These are phyloP conservation scores for Notoglanidium macrostoma DNA, from an alignment of 2,797 vertebrate genomes.

Conservation along the genomic window DNA sequence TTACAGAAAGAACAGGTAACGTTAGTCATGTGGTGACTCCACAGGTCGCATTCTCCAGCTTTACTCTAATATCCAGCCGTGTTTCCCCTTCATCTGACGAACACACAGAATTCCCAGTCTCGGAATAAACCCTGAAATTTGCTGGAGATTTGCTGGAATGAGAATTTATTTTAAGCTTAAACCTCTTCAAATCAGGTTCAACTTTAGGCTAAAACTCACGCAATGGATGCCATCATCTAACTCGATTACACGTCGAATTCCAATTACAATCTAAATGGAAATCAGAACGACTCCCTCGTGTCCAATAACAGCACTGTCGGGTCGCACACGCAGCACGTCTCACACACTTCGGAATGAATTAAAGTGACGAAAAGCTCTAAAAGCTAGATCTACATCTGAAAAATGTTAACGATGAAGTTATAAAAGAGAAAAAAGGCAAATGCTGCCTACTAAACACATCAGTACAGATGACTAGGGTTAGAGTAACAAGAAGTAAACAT, in stretches of 20 bases:
- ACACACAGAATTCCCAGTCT: not conserved
- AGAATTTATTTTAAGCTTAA: not conserved
- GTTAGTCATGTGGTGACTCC: not conserved
- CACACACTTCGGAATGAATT: not conserved
- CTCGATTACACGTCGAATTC: not conserved
- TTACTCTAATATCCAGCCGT: not conserved
- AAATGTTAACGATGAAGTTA: not conserved
- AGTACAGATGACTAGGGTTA: slow-evolving; percentile 86
- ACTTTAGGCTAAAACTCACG: not conserved
- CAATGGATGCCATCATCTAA: not conserved
- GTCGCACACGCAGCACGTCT: not conserved
- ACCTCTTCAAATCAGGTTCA: not conserved
- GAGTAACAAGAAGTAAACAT: slow-evolving; percentile 72
- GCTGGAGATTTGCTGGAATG: not conserved
- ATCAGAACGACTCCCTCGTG: not conserved
- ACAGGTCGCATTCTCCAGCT: not conserved
- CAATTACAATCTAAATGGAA: not conserved
- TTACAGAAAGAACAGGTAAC: not conserved
- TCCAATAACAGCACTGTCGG: not conserved
- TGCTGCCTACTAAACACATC: slow-evolving; percentile 78
- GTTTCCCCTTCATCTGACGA: not conserved
- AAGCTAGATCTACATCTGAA: not conserved
- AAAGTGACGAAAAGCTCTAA: not conserved
- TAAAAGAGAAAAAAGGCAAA: slow-evolving; percentile 71
- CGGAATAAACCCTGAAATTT: not conserved